Evolutionary conservation across 2,113 vertebrate species (phyloP).

Genomic region (Osmerus eperlanus): DNA sequence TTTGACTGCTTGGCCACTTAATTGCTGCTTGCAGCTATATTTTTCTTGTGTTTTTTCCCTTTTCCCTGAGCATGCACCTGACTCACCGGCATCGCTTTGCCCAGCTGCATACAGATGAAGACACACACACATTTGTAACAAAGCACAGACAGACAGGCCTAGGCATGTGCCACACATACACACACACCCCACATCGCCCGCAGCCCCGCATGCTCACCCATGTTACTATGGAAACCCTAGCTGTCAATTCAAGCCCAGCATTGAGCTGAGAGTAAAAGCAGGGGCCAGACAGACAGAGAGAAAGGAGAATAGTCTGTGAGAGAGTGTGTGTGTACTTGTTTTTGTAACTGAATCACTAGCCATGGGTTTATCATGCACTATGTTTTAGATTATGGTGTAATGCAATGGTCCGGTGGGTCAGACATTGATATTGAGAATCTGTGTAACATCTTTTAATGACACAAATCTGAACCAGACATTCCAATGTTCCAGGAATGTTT

Average conservation of each 20-base stretch:
- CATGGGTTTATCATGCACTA: background rate
- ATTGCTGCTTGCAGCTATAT: too few species aligned
- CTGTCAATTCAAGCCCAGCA: conserved; percentile 4
- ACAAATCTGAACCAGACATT: too few species aligned
- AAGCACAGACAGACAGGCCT: background rate
- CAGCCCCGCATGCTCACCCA: conserved; percentile 7
- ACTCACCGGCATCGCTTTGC: background rate
- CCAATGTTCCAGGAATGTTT: too few species aligned
- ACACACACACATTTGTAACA: background rate
- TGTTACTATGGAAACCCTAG: conserved; percentile 8
- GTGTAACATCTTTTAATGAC: too few species aligned
- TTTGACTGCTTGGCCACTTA: too few species aligned
- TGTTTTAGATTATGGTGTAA: too few species aligned
- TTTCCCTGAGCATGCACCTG: background rate
- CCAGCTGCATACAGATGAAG: conserved; percentile 2
- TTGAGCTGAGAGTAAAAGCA: background rate
- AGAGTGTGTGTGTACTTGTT: background rate
- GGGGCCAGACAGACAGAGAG: background rate
- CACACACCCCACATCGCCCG: background rate
- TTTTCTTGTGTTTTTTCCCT: background rate
- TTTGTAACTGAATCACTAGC: background rate
- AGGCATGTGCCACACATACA: background rate
- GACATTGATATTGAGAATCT: too few species aligned
- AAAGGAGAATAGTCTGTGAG: background rate
- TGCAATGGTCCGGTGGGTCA: too few species aligned